phyloP scores from a whole-genome alignment of 2,888 invertebrate species.

The Suillia variegata region DNA sequence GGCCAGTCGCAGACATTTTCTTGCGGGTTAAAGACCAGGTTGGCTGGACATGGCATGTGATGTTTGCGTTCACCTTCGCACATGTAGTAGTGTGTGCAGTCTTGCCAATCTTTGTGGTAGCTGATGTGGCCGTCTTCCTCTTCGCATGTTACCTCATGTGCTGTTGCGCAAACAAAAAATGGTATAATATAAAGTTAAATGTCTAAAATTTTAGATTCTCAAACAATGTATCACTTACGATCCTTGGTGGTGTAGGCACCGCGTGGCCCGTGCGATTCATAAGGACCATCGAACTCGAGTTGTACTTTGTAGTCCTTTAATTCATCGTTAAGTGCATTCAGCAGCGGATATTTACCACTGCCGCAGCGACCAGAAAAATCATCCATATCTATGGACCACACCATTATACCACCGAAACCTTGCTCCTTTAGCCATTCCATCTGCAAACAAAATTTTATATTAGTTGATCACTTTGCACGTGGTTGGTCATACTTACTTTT shows the following conservation, averaged over 20 bases:
- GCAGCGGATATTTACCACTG: conserved; percentile 86
- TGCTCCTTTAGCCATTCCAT: conserved; percentile 93
- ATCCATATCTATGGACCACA: conserved; percentile 96
- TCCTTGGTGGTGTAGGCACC: conserved; percentile 87
- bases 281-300: conserved; percentile 85
- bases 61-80: conserved; percentile 94
- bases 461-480: not conserved
- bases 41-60: conserved; percentile 93
- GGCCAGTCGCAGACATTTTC: conserved; percentile 97
- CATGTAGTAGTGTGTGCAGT: conserved; percentile 95
- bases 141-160: conserved; percentile 86
- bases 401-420: conserved; percentile 95
- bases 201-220: not conserved
- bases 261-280: conserved; percentile 71
- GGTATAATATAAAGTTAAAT: not conserved
- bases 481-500: conserved; percentile 68
- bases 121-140: conserved; percentile 96
- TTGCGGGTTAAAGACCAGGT: conserved; percentile 89
- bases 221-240: conserved; percentile 69
- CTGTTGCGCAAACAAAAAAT: no score
- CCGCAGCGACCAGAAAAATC: conserved; percentile 92
- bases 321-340: conserved; percentile 85
- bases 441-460: conserved; percentile 62
- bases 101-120: conserved; percentile 87
- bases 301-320: conserved; percentile 80